Evolutionary conservation across 2,888 invertebrate genomes (phyloP), one percentile per base, ranked within the genome.

Genomic region (Drosophila rellima): DNA sequence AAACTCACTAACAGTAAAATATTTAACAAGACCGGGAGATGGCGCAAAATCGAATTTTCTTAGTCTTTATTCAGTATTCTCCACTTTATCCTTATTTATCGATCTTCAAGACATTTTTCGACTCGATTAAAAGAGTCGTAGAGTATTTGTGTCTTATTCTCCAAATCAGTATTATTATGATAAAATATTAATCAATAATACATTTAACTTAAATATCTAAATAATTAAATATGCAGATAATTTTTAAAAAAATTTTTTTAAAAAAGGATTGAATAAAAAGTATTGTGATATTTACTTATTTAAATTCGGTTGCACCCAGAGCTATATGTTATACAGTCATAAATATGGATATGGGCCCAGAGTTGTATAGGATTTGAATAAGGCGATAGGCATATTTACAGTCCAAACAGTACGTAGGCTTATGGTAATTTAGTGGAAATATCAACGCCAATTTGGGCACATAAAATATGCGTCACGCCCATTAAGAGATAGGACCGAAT

Each of bases 391-490:
- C 48, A 56, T 23, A 39, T 59, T 39, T 45, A 37, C 33, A 31
- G n/a, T 10, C n/a, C 40, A 15, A 51, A 31, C 17, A 52, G 42
- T 61, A 5, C 51, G 2, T 61, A 20, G 54, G 57, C 59, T 64
- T 75, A 68, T 75, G 74, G 18, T 45, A 66, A 76, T 69, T 60
- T 64, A n/a, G 17, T 33, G 31, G 18, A 35, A 71, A 18, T 51
- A 26, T 56, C 39, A 39, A 20, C 39, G 67, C 55, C 59, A 67
- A 72, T 77, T 77, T 54, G 42, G 63, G 50, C 50, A 47, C 61
- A 78, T 80, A 51, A 84, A 81, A 74, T 78, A 78, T 82, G 82
- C 66, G 78, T 52, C 31, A 42, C 50, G 76, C 47, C 70, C 44
- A 67, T 65, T 52, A 60, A 59, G 51, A 65, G 78, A 78, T 63